phyloP scores from a whole-genome alignment of 2,797 vertebrate species.

The Phalloptychus januarius region DNA sequence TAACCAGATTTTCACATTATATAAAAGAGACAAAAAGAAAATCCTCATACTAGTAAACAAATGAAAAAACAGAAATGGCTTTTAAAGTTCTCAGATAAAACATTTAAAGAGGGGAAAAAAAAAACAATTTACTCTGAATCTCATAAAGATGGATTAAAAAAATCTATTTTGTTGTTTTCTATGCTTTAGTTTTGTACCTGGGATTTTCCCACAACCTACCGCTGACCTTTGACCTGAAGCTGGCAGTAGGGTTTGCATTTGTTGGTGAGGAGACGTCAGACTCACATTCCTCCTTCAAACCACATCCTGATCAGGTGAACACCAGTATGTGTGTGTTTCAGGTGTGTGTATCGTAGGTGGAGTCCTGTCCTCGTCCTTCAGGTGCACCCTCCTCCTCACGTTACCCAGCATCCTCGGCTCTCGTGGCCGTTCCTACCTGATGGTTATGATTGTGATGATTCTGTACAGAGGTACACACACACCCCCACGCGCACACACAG shows the following conservation, averaged over 20 bases:
- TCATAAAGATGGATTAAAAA: not conserved
- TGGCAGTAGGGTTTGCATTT: constrained; percentile 59
- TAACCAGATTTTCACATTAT: not conserved
- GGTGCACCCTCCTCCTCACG: constrained; percentile 84
- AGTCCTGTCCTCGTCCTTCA: constrained; percentile 80
- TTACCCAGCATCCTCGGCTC: constrained; percentile 87
- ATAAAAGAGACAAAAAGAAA: not conserved
- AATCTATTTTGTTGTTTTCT: not conserved
- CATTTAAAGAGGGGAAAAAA: not conserved
- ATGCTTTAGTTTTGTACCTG: constrained; percentile 67
- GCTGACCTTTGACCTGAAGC: constrained; percentile 58
- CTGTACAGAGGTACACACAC: constrained; percentile 81
- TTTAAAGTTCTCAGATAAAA: not conserved
- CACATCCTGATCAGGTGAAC: too few species aligned
- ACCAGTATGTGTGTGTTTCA: constrained; percentile 51
- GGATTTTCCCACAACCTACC: constrained; percentile 63
- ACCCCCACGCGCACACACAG: not conserved
- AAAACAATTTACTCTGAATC: not conserved
- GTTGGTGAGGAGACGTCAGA: constrained; percentile 61
- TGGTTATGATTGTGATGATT: constrained; percentile 79
- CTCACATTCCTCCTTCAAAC: too few species aligned
- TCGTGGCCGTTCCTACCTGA: constrained; percentile 82
- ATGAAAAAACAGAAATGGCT: not conserved
- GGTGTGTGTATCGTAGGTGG: constrained; percentile 81
- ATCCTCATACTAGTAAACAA: not conserved